Evolutionary conservation across 2,888 invertebrate species (phyloP).

Genomic region (Drosophila atripex): DNA sequence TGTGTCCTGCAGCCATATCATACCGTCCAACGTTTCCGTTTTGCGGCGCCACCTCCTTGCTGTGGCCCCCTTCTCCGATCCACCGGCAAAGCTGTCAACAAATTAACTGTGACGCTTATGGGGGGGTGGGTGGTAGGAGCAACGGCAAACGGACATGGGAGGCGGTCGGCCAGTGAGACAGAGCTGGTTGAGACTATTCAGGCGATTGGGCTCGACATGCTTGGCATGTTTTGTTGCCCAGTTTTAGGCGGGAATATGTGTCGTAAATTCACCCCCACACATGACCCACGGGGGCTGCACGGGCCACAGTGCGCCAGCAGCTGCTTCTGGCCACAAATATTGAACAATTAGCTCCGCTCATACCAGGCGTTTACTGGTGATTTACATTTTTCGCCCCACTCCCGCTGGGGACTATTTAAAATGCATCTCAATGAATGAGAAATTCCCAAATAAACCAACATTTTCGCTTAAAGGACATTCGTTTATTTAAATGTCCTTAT

Average conservation of each 20-base stretch:
- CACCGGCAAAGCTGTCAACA: conserved; percentile 72
- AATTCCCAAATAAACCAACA: not conserved
- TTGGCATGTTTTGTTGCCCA: conserved; percentile 56
- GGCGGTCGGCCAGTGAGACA: not conserved
- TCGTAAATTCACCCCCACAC: conserved; percentile 63
- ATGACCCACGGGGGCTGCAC: conserved; percentile 60
- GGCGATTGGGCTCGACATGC: conserved; percentile 44
- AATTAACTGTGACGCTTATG: conserved; percentile 72
- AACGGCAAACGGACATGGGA: not conserved
- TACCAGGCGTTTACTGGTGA: conserved; percentile 25
- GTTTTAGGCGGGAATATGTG: conserved; percentile 64
- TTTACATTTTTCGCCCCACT: conserved; percentile 29
- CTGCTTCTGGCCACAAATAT: conserved; percentile 52
- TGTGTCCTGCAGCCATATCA: conserved; percentile 35
- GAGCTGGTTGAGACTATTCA: conserved; percentile 19
- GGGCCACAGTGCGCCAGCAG: conserved; percentile 49
- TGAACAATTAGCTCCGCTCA: conserved; percentile 64
- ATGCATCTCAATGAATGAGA: not conserved
- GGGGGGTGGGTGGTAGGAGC: conserved; percentile 10
- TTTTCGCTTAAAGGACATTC: conserved; percentile 17
- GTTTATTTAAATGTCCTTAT: conserved; percentile 5
- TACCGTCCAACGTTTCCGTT: conserved; percentile 21
- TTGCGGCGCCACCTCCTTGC: conserved; percentile 8
- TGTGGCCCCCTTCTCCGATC: not conserved
- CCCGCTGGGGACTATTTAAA: not conserved